Base-by-base conservation (phyloP, 2,113 vertebrate genomes). In the Heloderma charlesbogerti region DNA sequence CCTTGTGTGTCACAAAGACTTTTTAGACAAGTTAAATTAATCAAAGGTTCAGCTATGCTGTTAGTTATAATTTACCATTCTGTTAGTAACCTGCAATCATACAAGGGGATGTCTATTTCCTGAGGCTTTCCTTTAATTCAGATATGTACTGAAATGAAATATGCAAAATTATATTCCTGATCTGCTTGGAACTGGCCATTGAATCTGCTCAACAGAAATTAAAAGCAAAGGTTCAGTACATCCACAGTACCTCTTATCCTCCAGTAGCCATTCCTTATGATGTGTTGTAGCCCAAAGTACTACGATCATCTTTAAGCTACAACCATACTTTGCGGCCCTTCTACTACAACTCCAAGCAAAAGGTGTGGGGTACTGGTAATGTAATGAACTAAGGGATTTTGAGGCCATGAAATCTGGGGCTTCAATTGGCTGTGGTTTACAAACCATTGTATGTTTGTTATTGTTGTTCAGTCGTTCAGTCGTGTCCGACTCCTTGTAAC, bases 1-100 rank as follows among this genome's bases (percentile, higher is more conserved):
- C 93, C 89, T 34, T 90, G 7, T 95, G 20, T 29, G 86, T 90
- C 67, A 81, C 16, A 87, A 85, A 54, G 22, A 57, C 88, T 31
- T 92, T 93, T 93, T 67, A 93, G 93, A 51, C 84, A 85, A n/a
- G 77, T 72, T 91, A 90, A 93, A 92, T 94, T 72, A 90, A 89
- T 92, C 63, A 63, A 40, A 94, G 71, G 43, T 89, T 45, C 93
- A 89, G 1, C 67, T 91, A 4, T 43, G 84, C 84, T 89, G 67
- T 60, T 45, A 69, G 34, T 92, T 93, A 82, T 1, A 31, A 92
- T 84, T 93, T 89, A 27, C 90, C 89, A 1, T 89, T 75, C 77
- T 93, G 75, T 94, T 93, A 91, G 91, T 93, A 94, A 75, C 88
- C 60, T 88, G 79, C 93, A 94, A 96, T 86, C 88, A 93, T 27